phyloP scores from a whole-genome alignment of 2,888 invertebrate species.

The Glyphotaelius pellucidus region DNA sequence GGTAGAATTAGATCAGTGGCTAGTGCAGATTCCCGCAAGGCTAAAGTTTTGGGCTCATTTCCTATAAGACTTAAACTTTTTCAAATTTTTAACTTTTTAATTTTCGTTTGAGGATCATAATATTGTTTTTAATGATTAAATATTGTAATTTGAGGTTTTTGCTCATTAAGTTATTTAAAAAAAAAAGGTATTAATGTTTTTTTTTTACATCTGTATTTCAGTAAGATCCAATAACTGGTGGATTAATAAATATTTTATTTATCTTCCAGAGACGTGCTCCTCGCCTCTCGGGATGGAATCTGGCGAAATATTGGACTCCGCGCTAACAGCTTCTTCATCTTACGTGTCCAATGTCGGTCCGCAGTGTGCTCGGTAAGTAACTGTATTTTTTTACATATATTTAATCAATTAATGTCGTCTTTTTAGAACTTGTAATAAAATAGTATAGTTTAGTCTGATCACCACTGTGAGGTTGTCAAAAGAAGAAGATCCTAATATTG shows the following conservation, averaged over 20 bases:
- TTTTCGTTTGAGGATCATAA: no score
- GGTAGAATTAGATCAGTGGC: no score
- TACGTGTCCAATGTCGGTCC: conserved; percentile 85
- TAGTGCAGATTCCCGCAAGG: no score
- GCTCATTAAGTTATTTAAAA: no score
- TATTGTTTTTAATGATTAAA: no score
- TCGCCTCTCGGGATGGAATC: conserved; percentile 85
- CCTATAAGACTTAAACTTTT: no score
- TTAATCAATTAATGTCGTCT: background rate
- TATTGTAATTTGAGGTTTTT: no score
- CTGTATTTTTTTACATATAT: background rate
- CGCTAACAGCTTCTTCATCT: conserved; percentile 84
- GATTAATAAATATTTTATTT: background rate
- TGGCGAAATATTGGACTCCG: conserved; percentile 81
- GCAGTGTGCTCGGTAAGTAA: conserved; percentile 81
- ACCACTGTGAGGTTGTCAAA: no score
- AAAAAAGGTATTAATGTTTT: no score
- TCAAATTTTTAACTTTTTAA: no score
- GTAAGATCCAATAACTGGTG: background rate
- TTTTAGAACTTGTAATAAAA: background rate
- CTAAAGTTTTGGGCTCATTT: no score
- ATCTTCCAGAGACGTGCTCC: conserved; percentile 78
- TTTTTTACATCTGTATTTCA: background rate
- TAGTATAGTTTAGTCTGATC: background rate
- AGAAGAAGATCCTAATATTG: no score